phyloP scores from a whole-genome alignment of 92 coral and sea anemone genomes.

The Actinernus sp. region DNA sequence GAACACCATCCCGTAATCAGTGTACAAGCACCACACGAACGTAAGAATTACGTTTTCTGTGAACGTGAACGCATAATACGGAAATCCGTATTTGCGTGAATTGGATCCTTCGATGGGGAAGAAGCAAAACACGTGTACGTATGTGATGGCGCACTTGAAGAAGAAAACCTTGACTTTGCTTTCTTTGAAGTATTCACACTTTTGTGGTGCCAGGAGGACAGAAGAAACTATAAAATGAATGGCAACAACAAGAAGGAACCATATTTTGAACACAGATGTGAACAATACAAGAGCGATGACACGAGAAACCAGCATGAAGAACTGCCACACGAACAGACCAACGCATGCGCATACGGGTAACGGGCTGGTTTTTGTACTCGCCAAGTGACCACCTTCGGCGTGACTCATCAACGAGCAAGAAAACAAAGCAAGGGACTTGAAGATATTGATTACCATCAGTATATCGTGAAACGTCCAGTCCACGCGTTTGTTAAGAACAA shows the following conservation, averaged over 20 bases:
- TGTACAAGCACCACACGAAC: background rate
- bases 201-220: background rate
- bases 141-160: background rate
- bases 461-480: background rate
- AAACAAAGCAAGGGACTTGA: background rate
- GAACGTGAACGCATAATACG: background rate
- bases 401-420: background rate
- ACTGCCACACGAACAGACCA: background rate
- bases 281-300: background rate
- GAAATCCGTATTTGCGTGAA: background rate
- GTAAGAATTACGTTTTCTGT: background rate
- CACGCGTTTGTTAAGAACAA: background rate
- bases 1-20: background rate
- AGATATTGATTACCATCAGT: background rate
- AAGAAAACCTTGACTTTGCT: background rate
- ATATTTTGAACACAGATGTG: background rate
- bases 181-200: background rate
- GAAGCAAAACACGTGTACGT: background rate
- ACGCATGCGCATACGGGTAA: background rate
- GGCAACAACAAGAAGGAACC: background rate
- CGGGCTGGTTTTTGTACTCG: background rate
- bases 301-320: background rate
- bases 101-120: background rate
- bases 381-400: background rate
- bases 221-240: background rate